These are phyloP conservation scores for Heliangelus exortis DNA, from an alignment of 2,797 vertebrate genomes.

Conservation along the genomic window DNA sequence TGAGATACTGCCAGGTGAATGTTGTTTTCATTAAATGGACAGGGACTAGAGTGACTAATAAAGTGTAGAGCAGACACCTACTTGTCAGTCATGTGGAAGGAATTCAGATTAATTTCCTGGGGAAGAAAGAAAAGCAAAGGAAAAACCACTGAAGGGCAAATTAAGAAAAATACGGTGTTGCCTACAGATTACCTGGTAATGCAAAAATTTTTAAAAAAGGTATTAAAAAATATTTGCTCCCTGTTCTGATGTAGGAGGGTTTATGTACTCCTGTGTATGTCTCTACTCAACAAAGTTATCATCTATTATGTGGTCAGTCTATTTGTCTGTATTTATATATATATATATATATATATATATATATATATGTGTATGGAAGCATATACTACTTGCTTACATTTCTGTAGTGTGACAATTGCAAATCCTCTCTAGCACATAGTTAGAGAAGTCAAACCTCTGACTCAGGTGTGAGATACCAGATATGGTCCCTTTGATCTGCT, in stretches of 20 bases:
- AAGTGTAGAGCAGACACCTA: not conserved
- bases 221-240: not conserved
- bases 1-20: not conserved
- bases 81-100: not conserved
- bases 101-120: not conserved
- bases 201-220: not conserved
- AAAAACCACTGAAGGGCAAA: not conserved
- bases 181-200: not conserved
- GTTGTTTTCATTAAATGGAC: not conserved
- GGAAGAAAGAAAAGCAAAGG: not conserved
- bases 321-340: too few species aligned
- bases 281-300: not conserved
- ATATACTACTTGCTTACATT: not conserved
- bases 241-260: not conserved
- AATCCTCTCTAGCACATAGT: not conserved
- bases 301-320: not conserved
- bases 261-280: fast-evolving
- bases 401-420: not conserved
- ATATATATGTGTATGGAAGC: not conserved
- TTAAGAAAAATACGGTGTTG: not conserved
- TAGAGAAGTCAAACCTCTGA: not conserved
- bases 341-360: too few species aligned
- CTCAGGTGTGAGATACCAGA: not conserved
- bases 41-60: not conserved
- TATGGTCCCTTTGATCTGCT: too few species aligned